Evolutionary conservation across 2,888 invertebrate species (phyloP).

Genomic region (Phorcus lineatus): DNA sequence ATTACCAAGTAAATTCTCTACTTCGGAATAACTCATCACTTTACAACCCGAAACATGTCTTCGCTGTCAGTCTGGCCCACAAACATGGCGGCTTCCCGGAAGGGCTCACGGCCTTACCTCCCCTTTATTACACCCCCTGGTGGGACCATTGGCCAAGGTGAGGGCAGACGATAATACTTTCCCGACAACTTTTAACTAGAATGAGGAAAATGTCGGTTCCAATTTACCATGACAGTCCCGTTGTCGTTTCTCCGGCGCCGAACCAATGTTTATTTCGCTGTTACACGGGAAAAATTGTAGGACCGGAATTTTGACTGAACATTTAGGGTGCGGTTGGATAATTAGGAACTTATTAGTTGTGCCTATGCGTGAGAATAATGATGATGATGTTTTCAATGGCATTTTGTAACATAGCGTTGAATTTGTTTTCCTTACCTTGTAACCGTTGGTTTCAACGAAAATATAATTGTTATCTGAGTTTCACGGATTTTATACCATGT

Average conservation of each 20-base stretch:
- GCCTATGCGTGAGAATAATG: no score
- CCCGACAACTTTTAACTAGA: not conserved
- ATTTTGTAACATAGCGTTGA: no score
- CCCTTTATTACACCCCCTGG: slow-evolving; percentile 14
- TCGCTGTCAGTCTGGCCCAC: not conserved
- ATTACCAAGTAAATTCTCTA: not conserved
- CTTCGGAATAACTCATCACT: not conserved
- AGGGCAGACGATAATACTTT: not conserved
- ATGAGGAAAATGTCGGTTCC: not conserved
- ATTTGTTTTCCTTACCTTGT: no score
- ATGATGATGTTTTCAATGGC: no score
- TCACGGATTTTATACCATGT: no score
- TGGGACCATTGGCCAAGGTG: slow-evolving; percentile 8
- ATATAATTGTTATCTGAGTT: no score
- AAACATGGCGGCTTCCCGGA: slow-evolving; percentile 5
- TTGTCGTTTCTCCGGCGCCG: slow-evolving; percentile 1
- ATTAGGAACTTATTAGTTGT: no score
- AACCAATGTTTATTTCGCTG: no score
- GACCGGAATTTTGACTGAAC: no score
- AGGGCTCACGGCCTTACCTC: slow-evolving; percentile 9
- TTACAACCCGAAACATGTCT: not conserved
- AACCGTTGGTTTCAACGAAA: no score
- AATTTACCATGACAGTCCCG: slow-evolving; percentile 5
- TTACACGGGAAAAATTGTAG: no score
- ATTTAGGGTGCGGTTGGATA: no score